Conservation (phyloP, 2,888 invertebrate species). For the Tetheella fluctuosa region DNA sequence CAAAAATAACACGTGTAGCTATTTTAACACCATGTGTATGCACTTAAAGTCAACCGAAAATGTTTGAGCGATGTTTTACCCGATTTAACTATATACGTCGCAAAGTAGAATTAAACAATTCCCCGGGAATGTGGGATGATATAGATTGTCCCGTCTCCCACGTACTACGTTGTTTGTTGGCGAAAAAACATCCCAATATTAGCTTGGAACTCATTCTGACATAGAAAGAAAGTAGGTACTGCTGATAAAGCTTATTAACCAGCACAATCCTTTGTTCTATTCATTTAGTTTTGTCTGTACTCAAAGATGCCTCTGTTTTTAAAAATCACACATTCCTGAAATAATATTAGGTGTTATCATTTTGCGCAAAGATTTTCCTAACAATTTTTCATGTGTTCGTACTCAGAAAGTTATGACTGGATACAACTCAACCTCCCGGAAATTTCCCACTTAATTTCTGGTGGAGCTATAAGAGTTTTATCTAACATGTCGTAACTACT, state of each 20-base stretch:
- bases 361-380: not conserved
- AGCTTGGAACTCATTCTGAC: not conserved
- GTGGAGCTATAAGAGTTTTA: not conserved
- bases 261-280: not conserved
- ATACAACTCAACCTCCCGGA: not conserved
- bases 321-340: not conserved
- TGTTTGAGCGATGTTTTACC: not conserved
- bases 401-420: not conserved
- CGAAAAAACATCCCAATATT: not conserved
- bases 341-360: not conserved
- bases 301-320: not conserved
- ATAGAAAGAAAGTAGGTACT: not conserved
- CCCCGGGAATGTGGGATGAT: not conserved
- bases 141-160: not conserved
- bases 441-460: conserved; percentile 6
- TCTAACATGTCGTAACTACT: conserved; percentile 2
- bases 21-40: no score
- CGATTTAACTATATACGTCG: not conserved
- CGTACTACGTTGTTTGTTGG: not conserved
- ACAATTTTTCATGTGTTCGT: not conserved
- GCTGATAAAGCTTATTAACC: not conserved
- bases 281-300: no score
- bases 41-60: not conserved
- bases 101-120: not conserved
- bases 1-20: no score